A percentile compares a stretch with the other conserved stretches of the same genome.
phyloP scores from a whole-genome alignment of 2,888 invertebrate species.

The Aporophyla lueneburgensis region DNA sequence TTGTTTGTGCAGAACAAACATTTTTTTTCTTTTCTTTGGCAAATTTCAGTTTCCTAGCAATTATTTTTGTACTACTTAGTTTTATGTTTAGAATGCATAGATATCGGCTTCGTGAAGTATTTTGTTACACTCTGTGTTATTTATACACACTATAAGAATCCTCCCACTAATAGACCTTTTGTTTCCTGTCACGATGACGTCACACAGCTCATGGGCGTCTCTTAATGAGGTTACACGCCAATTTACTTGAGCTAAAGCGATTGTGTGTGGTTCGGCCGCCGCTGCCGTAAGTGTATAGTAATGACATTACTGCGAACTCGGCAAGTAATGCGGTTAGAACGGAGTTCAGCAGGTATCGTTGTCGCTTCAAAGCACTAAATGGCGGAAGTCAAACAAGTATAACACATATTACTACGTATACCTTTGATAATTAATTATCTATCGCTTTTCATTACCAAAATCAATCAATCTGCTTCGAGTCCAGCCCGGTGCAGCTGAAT shows the following conservation, averaged over 20 bases:
- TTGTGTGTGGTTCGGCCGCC: constrained; percentile 25
- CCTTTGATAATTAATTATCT: background rate
- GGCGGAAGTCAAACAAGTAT: background rate
- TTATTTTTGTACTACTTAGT: too few relatives aligned
- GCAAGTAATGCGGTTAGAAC: constrained; percentile 26
- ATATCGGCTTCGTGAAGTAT: background rate
- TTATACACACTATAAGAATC: background rate
- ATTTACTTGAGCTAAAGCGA: constrained; percentile 54
- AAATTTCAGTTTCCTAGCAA: too few relatives aligned
- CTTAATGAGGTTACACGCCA: constrained; percentile 48
- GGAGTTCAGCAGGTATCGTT: background rate
- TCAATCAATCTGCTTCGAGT: too few relatives aligned
- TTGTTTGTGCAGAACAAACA: too few relatives aligned
- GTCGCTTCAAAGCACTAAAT: background rate
- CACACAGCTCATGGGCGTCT: constrained; percentile 24
- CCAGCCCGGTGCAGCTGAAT: too few relatives aligned
- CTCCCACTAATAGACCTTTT: constrained; percentile 14
- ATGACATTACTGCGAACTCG: constrained; percentile 30
- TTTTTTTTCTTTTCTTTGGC: too few relatives aligned
- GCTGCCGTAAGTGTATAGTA: constrained; percentile 27
- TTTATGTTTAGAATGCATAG: background rate
- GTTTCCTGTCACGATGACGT: constrained; percentile 16
- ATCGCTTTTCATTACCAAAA: background rate
- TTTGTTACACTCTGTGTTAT: background rate
- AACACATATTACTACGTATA: background rate